Evolutionary conservation across 1,140 invertebrate species (phyloP), one percentile per base, ranked within the genome.

Genomic region (Pachypeltis micranthus): DNA sequence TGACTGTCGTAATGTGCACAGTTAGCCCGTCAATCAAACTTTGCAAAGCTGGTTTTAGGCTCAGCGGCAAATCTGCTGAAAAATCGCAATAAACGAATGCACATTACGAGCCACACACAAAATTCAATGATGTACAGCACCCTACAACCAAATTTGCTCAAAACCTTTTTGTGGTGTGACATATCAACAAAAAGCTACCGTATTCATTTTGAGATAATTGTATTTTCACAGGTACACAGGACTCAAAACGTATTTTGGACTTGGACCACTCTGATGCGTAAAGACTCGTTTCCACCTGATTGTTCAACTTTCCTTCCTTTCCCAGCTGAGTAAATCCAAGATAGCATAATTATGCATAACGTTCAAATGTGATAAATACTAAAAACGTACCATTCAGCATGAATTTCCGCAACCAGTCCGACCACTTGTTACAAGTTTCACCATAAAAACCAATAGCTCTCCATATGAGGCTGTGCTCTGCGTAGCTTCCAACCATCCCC

Each of bases 401-500:
- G 4, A 67, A 25, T 44, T 62, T 51, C 27, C 29, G 39, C 1
- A 67, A 24, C 63, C 61, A 67, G 23, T 29, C 10, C 10, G 55
- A 44, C 64, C 64, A 65, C 24, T 59, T 27, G 7, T 28, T 59
- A 44, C 64, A 65, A 24, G 27, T 61, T 27, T 65, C 64, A n/a
- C 54, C 61, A 21, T 65, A 56, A 29, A 57, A 65, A 16, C 64
- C 64, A 19, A 65, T 65, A 7, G 28, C 61, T 28, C 57, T 65
- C 87, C 86, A 90, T 0, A 90, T 74, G n/a, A 90, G 75, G 2
- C 87, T 81, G 66, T 90, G 86, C 70, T 90, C 86, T 54, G 87
- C 73, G 70, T 81, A 85, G 44, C 81, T 81, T 2, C 85, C 86
- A 2, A 88, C 81, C 65, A 86, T 81, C 1, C 82, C 82, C 87